Base-by-base conservation (phyloP, 1,140 invertebrate species). In the Pseudomyrmex pallidus region DNA sequence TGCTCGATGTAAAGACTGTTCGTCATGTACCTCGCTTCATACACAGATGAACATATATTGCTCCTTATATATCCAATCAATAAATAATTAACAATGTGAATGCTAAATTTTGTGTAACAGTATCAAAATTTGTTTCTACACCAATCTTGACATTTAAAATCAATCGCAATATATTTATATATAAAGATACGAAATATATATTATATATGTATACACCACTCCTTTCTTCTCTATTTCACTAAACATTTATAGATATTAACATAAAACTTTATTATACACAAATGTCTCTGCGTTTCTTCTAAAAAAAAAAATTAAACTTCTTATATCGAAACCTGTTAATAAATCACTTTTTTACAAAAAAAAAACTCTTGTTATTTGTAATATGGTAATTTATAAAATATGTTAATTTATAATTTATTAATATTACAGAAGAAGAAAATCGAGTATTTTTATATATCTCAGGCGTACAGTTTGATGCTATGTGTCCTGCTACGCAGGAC, bases 1-100 rank as follows among this genome's bases (percentile, higher is more conserved):
- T 54, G 59, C 63, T 87, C 82, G 85, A 84, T 87, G 85, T 84
- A 76, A 84, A 52, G 50, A 84, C 35, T 35, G 48, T 84, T 87
- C 85, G 84, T 76, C 61, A 84, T 82, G 54, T 44, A 57, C 61
- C 22, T 67, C n/a, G 48, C 66, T 54, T 77, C 22, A 15, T 64
- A 74, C 50, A 74, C 25, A 64, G 66, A 56, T 72, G 63, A 64
- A 57, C 15, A 70, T 22, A 25, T 44, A 59, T 83, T 48, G n/a
- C 46, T 74, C n/a, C 12, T 61, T 67, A 35, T 77, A 64, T 5
- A 35, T 35, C 35, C 35, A 76, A 67, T 78, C 48, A 77, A 74
- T 83, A 64, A 83, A 62, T 73, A 57, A 44, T 70, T 48, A 15
- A 63, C 48, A 22, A 77, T 35, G n/a, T 67, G 44, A 56, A 66